phyloP scores from a whole-genome alignment of 2,888 invertebrate genomes.

The Synergus japonicus region DNA sequence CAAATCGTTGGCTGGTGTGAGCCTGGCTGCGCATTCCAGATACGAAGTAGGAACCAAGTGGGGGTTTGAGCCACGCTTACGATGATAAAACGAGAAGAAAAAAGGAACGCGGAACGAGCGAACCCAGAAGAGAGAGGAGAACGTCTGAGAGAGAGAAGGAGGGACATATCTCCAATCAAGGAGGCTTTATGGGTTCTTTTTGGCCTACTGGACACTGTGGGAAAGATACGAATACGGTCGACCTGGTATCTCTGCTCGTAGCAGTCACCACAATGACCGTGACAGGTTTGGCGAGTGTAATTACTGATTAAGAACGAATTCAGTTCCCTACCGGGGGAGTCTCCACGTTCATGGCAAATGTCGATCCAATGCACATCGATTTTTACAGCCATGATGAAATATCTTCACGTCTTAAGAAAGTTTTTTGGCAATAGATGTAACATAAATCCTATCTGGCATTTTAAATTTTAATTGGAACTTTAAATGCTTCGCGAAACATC shows the following conservation, averaged over 20 bases:
- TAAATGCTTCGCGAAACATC: not conserved
- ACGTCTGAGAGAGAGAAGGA: constrained; percentile 47
- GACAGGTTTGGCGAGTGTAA: constrained; percentile 50
- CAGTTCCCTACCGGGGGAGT: not conserved
- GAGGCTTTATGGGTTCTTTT: constrained; percentile 60
- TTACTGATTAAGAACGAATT: constrained; percentile 57
- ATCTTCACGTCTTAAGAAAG: constrained; percentile 12
- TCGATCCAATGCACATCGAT: constrained; percentile 8
- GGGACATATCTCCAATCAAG: constrained; percentile 43
- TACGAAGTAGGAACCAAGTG: constrained; percentile 54
- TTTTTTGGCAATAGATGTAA: constrained; percentile 1
- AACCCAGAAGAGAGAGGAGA: constrained; percentile 36
- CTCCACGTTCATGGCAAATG: not conserved
- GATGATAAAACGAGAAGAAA: constrained; percentile 45
- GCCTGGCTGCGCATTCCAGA: constrained; percentile 60
- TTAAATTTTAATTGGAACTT: not conserved
- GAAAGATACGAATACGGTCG: constrained; percentile 62
- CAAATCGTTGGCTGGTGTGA: constrained; percentile 53
- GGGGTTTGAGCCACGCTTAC: constrained; percentile 63
- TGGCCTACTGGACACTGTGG: constrained; percentile 72
- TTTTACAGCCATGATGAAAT: constrained; percentile 6
- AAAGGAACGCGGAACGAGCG: constrained; percentile 37
- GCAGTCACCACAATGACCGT: constrained; percentile 44
- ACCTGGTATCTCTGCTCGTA: constrained; percentile 46
- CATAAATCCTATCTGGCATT: too few species aligned